Base-by-base conservation (phyloP, 1,140 invertebrate species). In the Pentalonia nigronervosa region DNA sequence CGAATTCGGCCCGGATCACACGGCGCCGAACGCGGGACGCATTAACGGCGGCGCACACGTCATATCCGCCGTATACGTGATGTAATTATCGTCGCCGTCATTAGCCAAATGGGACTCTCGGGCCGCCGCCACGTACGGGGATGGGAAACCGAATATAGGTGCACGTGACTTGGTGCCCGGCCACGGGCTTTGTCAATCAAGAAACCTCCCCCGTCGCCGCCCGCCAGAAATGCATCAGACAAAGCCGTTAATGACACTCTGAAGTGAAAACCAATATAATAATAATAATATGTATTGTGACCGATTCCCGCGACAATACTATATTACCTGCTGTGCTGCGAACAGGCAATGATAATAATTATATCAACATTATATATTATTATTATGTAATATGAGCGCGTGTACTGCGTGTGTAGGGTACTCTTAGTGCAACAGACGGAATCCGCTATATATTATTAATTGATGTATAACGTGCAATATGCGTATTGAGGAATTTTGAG, bases 161-260 rank as follows among this genome's bases (percentile, higher is more conserved):
- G n/a, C 88, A 47, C 88, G 88, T 90, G 88, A 90, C 88, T 90
- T 90, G 60, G 34, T 14, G 9, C 36, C 21, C 4, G 50, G 50
- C 88, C 25, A n/a, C 34, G 88, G 36, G 53, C 50, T 90, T 90
- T 90, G 88, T 90, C 88, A 47, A 90, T 90, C 88, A 90, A 47
- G 41, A 56, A 41, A 53, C 47, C 87, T 89, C 7, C 20, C 47
- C 45, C 30, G 21, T 47, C 87, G 11, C 48, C 30, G 25, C 47
- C 6, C n/a, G 60, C 45, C 9, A 88, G 41, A 88, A 48, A 50
- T 88, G 48, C 87, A 89, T 89, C 36, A 89, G n/a, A 53, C 87
- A 53, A 89, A 89, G 34, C 48, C 34, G 87, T 89, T 89, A 89
- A 89, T 53, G 87, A 89, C 47, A 36, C 48, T 53, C 36, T 53